phyloP scores from a whole-genome alignment of 2,888 invertebrate genomes.

The Cephalotes varians region DNA sequence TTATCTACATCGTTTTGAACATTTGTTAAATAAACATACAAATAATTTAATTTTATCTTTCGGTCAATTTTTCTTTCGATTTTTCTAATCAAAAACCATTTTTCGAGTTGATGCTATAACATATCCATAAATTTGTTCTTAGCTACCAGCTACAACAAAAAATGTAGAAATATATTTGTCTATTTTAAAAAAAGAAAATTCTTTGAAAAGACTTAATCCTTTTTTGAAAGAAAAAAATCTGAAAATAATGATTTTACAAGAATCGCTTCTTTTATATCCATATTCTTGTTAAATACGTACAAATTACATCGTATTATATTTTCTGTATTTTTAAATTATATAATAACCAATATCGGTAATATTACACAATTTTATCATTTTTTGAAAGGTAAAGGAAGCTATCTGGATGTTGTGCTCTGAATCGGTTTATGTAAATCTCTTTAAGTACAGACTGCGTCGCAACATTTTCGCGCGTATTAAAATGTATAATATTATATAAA shows the following conservation, averaged over 20 bases:
- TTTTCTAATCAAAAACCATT: neutral
- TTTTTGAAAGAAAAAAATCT: neutral
- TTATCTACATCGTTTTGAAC: neutral
- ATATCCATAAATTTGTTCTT: neutral
- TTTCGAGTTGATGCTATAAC: neutral
- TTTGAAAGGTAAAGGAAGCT: neutral
- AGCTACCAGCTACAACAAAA: neutral
- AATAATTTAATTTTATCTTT: neutral
- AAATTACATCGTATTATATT: no score
- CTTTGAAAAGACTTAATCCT: neutral
- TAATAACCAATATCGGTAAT: neutral
- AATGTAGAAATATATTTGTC: neutral
- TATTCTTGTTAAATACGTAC: no score
- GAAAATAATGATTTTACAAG: no score
- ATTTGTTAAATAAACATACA: neutral
- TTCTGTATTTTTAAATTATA: neutral
- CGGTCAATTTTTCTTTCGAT: neutral
- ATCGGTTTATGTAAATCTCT: neutral
- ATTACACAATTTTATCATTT: no score
- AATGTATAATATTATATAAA: neutral
- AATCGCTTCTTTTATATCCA: no score
- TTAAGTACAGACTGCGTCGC: neutral
- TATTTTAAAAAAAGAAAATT: neutral
- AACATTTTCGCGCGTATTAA: neutral
- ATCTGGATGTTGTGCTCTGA: neutral